phyloP scores from a whole-genome alignment of 2,113 vertebrate genomes.

The Mellivora capensis region DNA sequence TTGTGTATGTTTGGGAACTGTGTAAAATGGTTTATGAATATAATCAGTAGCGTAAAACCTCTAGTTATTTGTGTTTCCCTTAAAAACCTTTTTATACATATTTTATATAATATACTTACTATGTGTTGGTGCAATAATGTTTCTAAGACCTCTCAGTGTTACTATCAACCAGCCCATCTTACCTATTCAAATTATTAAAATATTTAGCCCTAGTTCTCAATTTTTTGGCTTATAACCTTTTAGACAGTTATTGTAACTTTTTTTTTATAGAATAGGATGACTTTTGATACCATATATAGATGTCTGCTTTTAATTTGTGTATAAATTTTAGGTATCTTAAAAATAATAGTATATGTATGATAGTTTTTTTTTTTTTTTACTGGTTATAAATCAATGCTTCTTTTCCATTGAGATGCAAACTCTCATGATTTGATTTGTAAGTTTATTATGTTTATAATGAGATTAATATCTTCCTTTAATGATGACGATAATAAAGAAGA shows the following conservation, averaged over 20 bases:
- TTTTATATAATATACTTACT: background rate
- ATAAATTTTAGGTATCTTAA: background rate
- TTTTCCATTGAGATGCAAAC: background rate
- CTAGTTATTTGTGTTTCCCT: background rate
- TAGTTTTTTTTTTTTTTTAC: background rate
- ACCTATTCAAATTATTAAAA: background rate
- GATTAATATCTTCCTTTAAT: conserved; percentile 52
- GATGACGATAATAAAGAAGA: background rate
- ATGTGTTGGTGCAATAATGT: background rate
- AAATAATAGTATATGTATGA: background rate
- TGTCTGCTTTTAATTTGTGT: background rate
- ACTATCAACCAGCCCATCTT: background rate
- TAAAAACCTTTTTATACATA: background rate
- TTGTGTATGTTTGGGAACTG: background rate
- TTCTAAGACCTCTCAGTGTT: background rate
- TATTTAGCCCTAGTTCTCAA: background rate
- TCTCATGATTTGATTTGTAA: background rate
- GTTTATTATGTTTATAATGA: conserved; percentile 29
- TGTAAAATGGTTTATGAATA: background rate
- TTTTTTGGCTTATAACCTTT: background rate
- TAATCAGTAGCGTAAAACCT: background rate
- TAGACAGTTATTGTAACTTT: background rate
- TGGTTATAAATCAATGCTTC: background rate
- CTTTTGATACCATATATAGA: background rate
- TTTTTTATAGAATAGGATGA: background rate